A percentile compares a stretch with the other conserved stretches of the same genome.
phyloP scores from a whole-genome alignment of 1,140 invertebrate species.

The Dinoponera quadriceps region DNA sequence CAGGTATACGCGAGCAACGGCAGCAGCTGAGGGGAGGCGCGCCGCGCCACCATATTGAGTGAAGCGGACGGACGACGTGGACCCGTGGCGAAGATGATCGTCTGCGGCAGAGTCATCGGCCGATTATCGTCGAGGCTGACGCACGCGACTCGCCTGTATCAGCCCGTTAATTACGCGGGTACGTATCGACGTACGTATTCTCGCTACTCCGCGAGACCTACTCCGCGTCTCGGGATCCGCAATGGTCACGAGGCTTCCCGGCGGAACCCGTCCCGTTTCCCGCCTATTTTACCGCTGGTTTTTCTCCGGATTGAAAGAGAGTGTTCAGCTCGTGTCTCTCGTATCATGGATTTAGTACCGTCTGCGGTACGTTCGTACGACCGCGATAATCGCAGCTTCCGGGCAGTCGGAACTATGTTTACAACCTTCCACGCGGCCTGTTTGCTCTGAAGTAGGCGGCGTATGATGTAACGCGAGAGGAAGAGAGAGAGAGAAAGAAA shows the following conservation, averaged over 20 bases:
- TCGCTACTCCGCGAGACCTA: no score
- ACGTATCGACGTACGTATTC: neutral
- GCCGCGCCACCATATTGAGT: conserved; percentile 77
- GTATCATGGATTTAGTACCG: neutral
- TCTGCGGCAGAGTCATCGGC: conserved; percentile 60
- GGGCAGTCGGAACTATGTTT: conserved; percentile 9
- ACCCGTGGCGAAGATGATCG: conserved; percentile 70
- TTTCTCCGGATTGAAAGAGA: neutral
- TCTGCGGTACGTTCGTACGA: neutral
- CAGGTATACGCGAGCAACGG: conserved; percentile 33
- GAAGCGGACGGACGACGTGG: conserved; percentile 65
- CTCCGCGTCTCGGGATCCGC: no score
- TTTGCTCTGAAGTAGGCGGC: conserved; percentile 6
- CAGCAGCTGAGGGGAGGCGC: conserved; percentile 61
- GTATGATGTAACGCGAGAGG: conserved; percentile 58
- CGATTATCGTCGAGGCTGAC: conserved; percentile 59
- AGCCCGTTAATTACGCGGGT: conserved; percentile 64
- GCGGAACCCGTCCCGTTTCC: conserved; percentile 3
- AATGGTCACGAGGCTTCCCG: no score
- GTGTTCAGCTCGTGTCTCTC: neutral
- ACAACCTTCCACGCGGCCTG: neutral
- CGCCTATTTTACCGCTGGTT: neutral
- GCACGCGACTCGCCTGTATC: conserved; percentile 52
- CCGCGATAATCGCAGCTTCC: neutral
- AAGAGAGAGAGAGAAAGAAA: no score